A percentile compares a stretch with the other conserved stretches of the same genome.
Evolutionary conservation across 2,113 vertebrate species (phyloP).

Genomic region (Prietella phreatophila): DNA sequence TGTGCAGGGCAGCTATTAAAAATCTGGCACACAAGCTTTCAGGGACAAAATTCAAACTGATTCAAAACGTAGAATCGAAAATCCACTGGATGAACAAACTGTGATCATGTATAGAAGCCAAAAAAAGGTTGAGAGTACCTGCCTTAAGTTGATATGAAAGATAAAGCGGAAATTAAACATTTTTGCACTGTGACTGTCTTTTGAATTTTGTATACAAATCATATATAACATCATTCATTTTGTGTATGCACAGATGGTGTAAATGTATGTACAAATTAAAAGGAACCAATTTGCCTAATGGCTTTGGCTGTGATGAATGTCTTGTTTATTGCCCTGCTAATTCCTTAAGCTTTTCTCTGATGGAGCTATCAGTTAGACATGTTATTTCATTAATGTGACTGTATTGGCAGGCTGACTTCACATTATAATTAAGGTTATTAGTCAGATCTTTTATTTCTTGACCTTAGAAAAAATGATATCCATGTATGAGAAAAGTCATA

Average conservation of each 20-base stretch:
- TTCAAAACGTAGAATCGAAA: neutral
- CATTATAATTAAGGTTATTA: neutral
- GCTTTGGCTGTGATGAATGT: neutral
- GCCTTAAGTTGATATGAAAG: neutral
- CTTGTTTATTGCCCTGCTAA: neutral
- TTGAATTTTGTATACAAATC: slow-evolving; percentile 18
- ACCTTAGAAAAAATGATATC: neutral
- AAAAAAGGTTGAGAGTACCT: neutral
- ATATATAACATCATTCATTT: neutral
- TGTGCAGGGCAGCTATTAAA: neutral
- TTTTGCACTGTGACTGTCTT: neutral
- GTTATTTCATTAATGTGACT: neutral
- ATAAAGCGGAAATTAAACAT: neutral
- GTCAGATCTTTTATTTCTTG: neutral
- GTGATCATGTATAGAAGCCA: neutral
- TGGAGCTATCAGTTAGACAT: neutral
- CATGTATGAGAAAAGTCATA: slow-evolving; percentile 5
- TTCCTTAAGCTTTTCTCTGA: neutral
- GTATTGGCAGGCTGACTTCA: neutral
- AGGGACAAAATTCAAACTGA: neutral
- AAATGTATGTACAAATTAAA: slow-evolving; percentile 13
- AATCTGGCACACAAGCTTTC: neutral
- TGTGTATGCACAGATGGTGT: neutral
- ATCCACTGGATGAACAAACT: neutral
- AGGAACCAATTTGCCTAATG: neutral